These are phyloP conservation scores for Drosophila melanocephala DNA, from an alignment of 2,888 invertebrate species.

Conservation along the genomic window DNA sequence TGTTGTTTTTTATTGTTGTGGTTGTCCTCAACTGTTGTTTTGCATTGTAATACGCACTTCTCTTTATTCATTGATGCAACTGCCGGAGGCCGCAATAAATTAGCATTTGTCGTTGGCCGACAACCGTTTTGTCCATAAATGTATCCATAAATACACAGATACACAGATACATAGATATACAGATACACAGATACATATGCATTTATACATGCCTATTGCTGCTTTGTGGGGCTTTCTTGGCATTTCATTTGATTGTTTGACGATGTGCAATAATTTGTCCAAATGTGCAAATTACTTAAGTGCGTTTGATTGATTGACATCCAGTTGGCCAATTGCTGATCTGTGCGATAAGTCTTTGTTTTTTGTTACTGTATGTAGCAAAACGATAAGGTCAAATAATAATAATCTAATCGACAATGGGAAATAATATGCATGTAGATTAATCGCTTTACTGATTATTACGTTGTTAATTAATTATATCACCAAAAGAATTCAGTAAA, in stretches of 20 bases:
- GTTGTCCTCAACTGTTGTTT: slow-evolving; percentile 23
- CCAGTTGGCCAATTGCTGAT: slow-evolving; percentile 23
- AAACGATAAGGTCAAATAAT: slow-evolving; percentile 1
- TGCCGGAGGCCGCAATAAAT: slow-evolving; percentile 60
- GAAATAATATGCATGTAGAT: not conserved
- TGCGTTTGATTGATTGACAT: slow-evolving; percentile 23
- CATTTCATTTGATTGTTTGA: slow-evolving; percentile 24
- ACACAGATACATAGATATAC: slow-evolving; percentile 2
- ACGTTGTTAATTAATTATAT: not conserved
- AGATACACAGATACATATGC: not conserved
- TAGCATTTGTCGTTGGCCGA: slow-evolving; percentile 51
- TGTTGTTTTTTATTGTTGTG: slow-evolving; percentile 9
- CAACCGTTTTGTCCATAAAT: slow-evolving; percentile 15
- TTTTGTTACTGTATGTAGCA: not conserved
- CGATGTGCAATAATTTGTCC: slow-evolving; percentile 34
- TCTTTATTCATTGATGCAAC: slow-evolving; percentile 44
- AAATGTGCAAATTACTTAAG: slow-evolving; percentile 43
- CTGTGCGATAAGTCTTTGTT: slow-evolving; percentile 4
- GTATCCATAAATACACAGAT: not conserved
- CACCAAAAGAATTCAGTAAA: not conserved
- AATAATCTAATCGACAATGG: slow-evolving; percentile 9
- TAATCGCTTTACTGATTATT: not conserved
- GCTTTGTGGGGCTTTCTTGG: not conserved
- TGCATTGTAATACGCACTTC: slow-evolving; percentile 39
- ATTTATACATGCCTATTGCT: slow-evolving; percentile 7